Evolutionary conservation across 2,797 vertebrate species (phyloP).

Genomic region (Tenualosa thibaudeaui): DNA sequence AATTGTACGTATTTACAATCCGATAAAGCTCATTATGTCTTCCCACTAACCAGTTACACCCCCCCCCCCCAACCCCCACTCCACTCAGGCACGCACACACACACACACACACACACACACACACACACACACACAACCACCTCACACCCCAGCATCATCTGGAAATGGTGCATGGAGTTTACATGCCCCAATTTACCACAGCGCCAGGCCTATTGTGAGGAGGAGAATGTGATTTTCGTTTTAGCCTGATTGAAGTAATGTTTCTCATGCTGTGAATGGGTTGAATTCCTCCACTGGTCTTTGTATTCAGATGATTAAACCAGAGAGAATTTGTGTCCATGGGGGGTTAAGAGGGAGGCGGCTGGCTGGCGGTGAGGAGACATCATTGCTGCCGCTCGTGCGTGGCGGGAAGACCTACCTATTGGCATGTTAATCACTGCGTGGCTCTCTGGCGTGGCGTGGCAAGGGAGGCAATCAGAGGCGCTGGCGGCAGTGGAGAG

Average conservation of each 20-base stretch:
- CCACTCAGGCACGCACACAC: too few relatives aligned
- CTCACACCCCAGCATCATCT: slow-evolving; percentile 57
- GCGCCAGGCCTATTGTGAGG: slow-evolving; percentile 69
- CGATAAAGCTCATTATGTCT: slow-evolving; percentile 74
- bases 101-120: too few relatives aligned
- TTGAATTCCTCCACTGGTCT: slow-evolving; percentile 61
- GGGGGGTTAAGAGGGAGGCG: slow-evolving; percentile 33
- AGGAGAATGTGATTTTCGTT: slow-evolving; percentile 73
- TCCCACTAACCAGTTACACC: slow-evolving; percentile 68
- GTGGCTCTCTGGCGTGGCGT: slow-evolving; percentile 43
- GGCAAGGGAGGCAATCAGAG: slow-evolving; percentile 39
- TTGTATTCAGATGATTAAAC: slow-evolving; percentile 73
- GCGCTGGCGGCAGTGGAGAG: background rate
- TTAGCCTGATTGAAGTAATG: slow-evolving; percentile 74
- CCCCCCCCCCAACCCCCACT: too few relatives aligned
- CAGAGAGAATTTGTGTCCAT: slow-evolving; percentile 65
- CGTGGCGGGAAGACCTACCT: slow-evolving; percentile 66
- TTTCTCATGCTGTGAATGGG: slow-evolving; percentile 67
- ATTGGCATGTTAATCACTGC: slow-evolving; percentile 71
- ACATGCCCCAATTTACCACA: slow-evolving; percentile 71
- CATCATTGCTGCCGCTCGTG: slow-evolving; percentile 70
- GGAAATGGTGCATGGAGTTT: slow-evolving; percentile 71
- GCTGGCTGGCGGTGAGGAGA: slow-evolving; percentile 34
- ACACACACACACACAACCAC: too few relatives aligned
- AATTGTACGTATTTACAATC: slow-evolving; percentile 72